These are phyloP conservation scores for Brachirus orientalis DNA, from an alignment of 2,113 vertebrate genomes.

Conservation along the genomic window DNA sequence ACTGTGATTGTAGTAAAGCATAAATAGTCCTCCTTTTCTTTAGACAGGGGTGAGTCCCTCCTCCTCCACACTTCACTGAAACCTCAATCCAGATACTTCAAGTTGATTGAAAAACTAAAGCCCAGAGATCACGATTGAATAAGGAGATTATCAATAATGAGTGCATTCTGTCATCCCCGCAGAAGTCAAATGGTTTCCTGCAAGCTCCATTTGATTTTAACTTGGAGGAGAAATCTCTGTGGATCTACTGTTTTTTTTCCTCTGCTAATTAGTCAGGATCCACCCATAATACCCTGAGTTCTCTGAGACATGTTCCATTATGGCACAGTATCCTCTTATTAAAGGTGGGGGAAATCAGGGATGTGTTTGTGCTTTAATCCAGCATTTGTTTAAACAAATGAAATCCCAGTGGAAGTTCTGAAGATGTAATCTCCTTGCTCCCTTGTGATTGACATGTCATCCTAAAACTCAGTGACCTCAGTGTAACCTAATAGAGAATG, in stretches of 20 bases:
- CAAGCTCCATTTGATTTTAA: constrained; percentile 61
- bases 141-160: constrained; percentile 80
- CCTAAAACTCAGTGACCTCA: constrained; percentile 56
- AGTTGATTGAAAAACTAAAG: constrained; percentile 83
- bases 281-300: constrained; percentile 67
- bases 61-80: no score
- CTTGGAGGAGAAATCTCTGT: no score
- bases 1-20: constrained; percentile 16
- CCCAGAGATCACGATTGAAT: constrained; percentile 78
- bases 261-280: constrained; percentile 76
- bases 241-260: constrained; percentile 53
- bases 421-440: constrained; percentile 64
- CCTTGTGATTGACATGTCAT: constrained; percentile 63
- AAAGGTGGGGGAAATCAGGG: constrained; percentile 44
- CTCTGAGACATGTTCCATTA: constrained; percentile 65
- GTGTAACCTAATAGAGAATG: constrained; percentile 26
- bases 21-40: constrained; percentile 24
- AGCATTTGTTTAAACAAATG: constrained; percentile 75
- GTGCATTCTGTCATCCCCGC: constrained; percentile 67
- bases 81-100: no score
- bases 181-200: constrained; percentile 69
- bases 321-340: constrained; percentile 68
- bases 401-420: constrained; percentile 67
- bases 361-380: constrained; percentile 74
- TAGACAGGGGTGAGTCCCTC: constrained; percentile 3